A percentile compares a stretch with the other conserved stretches of the same genome.
phyloP scores from a whole-genome alignment of 2,888 invertebrate species.

The Cephus pygmeus region DNA sequence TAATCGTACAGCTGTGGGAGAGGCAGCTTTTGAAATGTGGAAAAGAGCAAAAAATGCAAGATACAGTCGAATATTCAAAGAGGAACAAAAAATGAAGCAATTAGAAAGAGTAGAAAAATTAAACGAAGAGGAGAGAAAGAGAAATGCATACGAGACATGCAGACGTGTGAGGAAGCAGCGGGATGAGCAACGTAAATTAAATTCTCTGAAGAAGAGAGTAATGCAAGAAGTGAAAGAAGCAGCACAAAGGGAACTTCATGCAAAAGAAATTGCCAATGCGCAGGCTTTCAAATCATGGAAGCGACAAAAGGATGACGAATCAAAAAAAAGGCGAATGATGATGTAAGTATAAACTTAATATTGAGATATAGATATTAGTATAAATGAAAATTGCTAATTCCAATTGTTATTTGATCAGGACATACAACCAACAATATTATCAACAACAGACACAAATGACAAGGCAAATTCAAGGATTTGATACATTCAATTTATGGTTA shows the following conservation, averaged over 20 bases:
- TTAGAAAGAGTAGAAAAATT: conserved; percentile 21
- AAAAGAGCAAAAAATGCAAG: conserved; percentile 31
- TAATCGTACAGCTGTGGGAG: conserved; percentile 6
- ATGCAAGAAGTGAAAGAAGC: conserved; percentile 13
- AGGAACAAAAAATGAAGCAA: conserved; percentile 26
- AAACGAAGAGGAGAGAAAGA: conserved; percentile 27
- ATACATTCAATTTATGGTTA: conserved; percentile 34
- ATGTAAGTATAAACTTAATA: conserved; percentile 17
- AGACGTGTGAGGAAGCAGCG: conserved; percentile 15
- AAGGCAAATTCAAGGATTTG: not conserved
- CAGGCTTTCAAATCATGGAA: conserved; percentile 26
- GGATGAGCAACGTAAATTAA: conserved; percentile 13
- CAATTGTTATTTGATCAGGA: no score
- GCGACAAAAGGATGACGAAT: conserved; percentile 21
- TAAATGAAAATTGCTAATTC: no score
- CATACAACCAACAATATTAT: not conserved
- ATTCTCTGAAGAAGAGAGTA: conserved; percentile 16
- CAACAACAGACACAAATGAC: conserved; percentile 4
- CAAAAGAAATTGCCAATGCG: conserved; percentile 24
- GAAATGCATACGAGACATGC: conserved; percentile 26
- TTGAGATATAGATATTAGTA: no score
- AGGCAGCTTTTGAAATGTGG: conserved; percentile 40
- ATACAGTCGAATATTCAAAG: conserved; percentile 27
- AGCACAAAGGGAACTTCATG: conserved; percentile 13
- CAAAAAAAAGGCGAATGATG: conserved; percentile 15